phyloP scores from a whole-genome alignment of 1,140 invertebrate genomes.

The Orchesella cincta region DNA sequence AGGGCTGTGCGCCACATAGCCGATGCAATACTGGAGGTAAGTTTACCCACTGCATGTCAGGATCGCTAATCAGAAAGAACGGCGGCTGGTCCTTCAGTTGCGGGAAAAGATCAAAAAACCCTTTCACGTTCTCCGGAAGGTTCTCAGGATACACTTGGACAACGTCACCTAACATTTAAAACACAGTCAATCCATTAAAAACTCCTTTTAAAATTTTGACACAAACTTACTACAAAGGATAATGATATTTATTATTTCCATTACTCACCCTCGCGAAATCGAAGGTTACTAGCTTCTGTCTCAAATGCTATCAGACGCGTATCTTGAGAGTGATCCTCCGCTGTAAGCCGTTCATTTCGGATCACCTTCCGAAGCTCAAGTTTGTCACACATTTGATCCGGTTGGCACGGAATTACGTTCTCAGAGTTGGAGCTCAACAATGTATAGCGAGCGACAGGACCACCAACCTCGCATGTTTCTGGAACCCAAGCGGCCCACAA shows the following conservation, averaged over 20 bases:
- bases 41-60: constrained; percentile 33
- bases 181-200: too few species aligned
- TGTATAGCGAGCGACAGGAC: not conserved
- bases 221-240: not conserved
- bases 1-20: constrained; percentile 53
- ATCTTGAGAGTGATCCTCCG: constrained; percentile 73
- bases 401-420: not conserved
- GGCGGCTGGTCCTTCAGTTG: constrained; percentile 57
- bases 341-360: constrained; percentile 61
- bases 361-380: constrained; percentile 50
- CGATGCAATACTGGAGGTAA: constrained; percentile 55
- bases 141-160: constrained; percentile 83
- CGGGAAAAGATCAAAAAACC: constrained; percentile 68
- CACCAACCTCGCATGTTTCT: constrained; percentile 56
- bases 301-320: constrained; percentile 80
- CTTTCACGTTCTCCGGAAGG: constrained; percentile 68
- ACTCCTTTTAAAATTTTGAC: not conserved
- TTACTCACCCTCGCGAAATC: constrained; percentile 65
- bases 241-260: not conserved
- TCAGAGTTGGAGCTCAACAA: not conserved
- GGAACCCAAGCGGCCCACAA: constrained; percentile 65
- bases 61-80: not conserved
- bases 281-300: constrained; percentile 57
- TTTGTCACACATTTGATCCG: not conserved
- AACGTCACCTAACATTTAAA: constrained; percentile 72